phyloP scores from a whole-genome alignment of 2,888 invertebrate genomes.

The Gibbula magus region DNA sequence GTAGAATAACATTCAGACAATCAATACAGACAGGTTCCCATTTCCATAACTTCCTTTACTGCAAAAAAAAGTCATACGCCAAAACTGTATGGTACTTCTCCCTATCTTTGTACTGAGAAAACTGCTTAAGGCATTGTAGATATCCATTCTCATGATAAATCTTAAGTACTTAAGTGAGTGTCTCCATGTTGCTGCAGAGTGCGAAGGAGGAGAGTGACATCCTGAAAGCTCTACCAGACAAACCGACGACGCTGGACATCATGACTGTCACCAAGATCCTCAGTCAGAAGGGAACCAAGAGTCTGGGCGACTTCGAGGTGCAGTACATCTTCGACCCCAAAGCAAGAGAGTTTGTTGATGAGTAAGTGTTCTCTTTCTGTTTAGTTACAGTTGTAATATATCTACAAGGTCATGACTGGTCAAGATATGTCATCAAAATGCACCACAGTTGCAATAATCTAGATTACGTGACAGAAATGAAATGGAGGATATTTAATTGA shows the following conservation, averaged over 20 bases:
- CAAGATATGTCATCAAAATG: too few relatives aligned
- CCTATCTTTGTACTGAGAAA: too few relatives aligned
- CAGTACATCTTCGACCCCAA: conserved; percentile 75
- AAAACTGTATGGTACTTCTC: too few relatives aligned
- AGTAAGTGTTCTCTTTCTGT: conserved; percentile 53
- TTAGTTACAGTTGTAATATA: too few relatives aligned
- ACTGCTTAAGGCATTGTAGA: not conserved
- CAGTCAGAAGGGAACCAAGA: conserved; percentile 73
- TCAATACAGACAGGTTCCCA: too few relatives aligned
- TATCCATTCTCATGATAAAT: not conserved
- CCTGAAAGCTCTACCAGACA: conserved; percentile 70
- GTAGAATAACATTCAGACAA: too few relatives aligned
- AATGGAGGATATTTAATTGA: too few relatives aligned
- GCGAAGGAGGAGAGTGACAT: conserved; percentile 70
- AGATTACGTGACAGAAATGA: too few relatives aligned
- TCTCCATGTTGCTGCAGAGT: conserved; percentile 42
- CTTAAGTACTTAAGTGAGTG: not conserved
- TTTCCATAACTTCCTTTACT: too few relatives aligned
- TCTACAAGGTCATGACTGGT: too few relatives aligned
- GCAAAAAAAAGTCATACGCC: too few relatives aligned
- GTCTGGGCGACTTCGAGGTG: conserved; percentile 75
- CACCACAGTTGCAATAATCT: too few relatives aligned
- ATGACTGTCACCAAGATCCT: conserved; percentile 76
- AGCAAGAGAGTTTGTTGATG: conserved; percentile 62
- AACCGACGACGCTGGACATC: conserved; percentile 72